These are phyloP conservation scores for Thalassaphorura encarpata DNA, from an alignment of 1,140 invertebrate species.

Conservation along the genomic window DNA sequence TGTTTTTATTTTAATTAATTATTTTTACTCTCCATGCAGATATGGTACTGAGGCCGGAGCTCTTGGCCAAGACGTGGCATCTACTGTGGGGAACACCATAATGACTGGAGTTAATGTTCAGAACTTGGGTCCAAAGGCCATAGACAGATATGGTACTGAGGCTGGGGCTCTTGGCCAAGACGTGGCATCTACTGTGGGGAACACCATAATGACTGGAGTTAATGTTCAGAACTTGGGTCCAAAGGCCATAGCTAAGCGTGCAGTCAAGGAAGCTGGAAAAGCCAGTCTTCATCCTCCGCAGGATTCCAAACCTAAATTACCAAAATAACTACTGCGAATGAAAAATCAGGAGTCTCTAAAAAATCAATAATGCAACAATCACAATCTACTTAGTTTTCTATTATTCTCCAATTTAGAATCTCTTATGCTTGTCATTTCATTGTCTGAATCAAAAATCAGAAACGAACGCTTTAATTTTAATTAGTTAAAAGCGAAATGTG, in stretches of 20 bases:
- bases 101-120: constrained; percentile 49
- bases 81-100: constrained; percentile 53
- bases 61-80: constrained; percentile 48
- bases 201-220: constrained; percentile 48
- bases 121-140: constrained; percentile 50
- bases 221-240: constrained; percentile 51
- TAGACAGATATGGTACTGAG: constrained; percentile 53
- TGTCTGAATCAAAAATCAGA: too few relatives aligned
- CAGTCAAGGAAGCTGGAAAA: constrained; percentile 54
- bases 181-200: constrained; percentile 52
- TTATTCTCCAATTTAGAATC: too few relatives aligned
- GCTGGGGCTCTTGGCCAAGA: constrained; percentile 48
- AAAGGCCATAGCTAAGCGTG: constrained; percentile 51
- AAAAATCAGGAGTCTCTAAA: too few relatives aligned
- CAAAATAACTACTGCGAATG: too few relatives aligned
- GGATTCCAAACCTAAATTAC: neutral
- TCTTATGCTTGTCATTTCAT: too few relatives aligned
- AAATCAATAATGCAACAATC: too few relatives aligned
- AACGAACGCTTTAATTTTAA: too few relatives aligned
- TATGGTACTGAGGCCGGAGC: constrained; percentile 42
- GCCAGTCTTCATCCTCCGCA: constrained; percentile 42
- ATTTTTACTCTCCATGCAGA: neutral
- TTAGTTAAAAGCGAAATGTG: too few relatives aligned
- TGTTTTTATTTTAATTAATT: constrained; percentile 1
- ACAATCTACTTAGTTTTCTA: too few relatives aligned